A percentile compares a stretch with the other conserved stretches of the same genome.
Evolutionary conservation across 1,140 invertebrate genomes (phyloP).

Genomic region (Amphibalanus amphitrite): DNA sequence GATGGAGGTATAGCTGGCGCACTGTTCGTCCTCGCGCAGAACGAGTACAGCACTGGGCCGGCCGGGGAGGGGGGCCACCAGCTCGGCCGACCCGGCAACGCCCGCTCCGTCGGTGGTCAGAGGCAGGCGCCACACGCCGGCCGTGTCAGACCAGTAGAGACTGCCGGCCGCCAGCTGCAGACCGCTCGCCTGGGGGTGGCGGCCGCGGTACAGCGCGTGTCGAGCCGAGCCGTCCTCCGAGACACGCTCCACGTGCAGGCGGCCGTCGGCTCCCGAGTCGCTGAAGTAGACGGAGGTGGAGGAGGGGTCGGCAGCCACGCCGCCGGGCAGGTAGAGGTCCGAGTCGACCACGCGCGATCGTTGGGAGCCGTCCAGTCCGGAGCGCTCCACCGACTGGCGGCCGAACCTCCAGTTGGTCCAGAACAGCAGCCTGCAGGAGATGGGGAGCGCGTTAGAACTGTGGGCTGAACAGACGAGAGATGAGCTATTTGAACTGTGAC

Average conservation of each 20-base stretch:
- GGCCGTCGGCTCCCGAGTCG: constrained; percentile 63
- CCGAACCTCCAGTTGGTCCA: constrained; percentile 83
- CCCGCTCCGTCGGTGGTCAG: background rate
- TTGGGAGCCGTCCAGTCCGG: constrained; percentile 62
- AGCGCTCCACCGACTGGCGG: constrained; percentile 62
- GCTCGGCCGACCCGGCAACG: background rate
- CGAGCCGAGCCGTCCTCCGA: background rate
- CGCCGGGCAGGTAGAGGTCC: constrained; percentile 84
- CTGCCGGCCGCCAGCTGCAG: background rate
- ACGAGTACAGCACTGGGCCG: background rate
- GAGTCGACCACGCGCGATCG: constrained; percentile 55
- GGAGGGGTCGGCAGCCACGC: constrained; percentile 74
- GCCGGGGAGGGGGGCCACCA: background rate
- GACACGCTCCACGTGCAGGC: background rate
- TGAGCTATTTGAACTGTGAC: too few species aligned
- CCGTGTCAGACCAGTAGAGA: background rate
- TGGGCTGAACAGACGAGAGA: too few species aligned
- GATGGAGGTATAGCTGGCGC: background rate
- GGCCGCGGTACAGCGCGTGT: background rate
- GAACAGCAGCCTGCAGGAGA: constrained; percentile 40
- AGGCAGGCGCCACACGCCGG: background rate
- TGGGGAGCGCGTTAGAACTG: background rate
- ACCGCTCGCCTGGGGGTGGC: background rate
- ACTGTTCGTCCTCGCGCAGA: background rate
- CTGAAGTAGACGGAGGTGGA: constrained; percentile 80